Evolutionary conservation across 2,113 vertebrate genomes (phyloP), one percentile per base, ranked within the genome.

Genomic region (Vanacampus margaritifer): DNA sequence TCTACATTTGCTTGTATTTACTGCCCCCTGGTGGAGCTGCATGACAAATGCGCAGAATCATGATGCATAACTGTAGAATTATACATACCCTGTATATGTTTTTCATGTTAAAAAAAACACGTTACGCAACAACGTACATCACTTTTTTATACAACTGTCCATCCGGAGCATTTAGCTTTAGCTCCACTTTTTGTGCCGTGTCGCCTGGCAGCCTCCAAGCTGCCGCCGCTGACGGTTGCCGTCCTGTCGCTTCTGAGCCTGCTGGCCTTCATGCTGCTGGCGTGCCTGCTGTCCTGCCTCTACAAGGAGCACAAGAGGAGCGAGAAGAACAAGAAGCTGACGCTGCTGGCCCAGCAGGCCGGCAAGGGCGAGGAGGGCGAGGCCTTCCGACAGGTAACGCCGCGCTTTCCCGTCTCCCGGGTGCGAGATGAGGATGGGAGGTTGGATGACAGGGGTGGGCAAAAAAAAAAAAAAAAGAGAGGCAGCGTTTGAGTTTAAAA

Each of bases 231-330:
- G 66, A 84, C 87, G 0, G 74, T 89, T 11, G 89, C 84, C 37
- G 65, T 93, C 80, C 73, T 93, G 17, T 66, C 87, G 46, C n/a
- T 93, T 84, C 50, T 91, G 67, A 43, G 86, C 21, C 77, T 93
- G 53, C 74, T 93, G 54, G 91, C 78, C 41, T 76, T 88, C 72
- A 89, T 93, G 85, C 82, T 93, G 69, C 74, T 91, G 71, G 43
- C 88, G 43, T 93, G 92, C 65, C 84, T 92, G 78, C 71, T 91
- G 0, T 93, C 92, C 65, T 93, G 92, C 24, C 21, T 91, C 73
- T 84, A 85, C 39, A 90, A 87, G 32, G 82, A 90, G 14, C 90
- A 84, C 10, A 79, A 78, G 53, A 84, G 91, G 69, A 87, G 88
- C 0, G 65, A 89, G 72, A 91, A 89, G 87, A 90, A 74, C 82